Conservation (phyloP, 2,113 vertebrate species). For the Coregonus clupeaformis region DNA sequence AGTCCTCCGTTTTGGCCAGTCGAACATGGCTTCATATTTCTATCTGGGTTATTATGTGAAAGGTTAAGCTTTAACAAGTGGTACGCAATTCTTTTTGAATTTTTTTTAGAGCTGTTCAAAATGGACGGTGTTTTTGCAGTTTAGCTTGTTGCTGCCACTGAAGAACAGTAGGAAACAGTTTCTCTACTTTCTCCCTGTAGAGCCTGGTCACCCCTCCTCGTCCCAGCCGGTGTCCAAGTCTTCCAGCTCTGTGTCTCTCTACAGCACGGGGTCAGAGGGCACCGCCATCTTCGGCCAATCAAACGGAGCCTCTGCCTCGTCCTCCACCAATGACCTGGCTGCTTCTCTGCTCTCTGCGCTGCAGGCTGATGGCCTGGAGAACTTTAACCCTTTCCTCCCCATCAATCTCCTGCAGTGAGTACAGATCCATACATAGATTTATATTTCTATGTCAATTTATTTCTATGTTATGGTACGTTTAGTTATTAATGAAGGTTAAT, state of each 20-base stretch:
- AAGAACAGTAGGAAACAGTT: too few relatives aligned
- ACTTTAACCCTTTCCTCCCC: constrained; percentile 78
- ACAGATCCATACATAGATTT: neutral
- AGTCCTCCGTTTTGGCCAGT: neutral
- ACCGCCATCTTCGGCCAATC: constrained; percentile 75
- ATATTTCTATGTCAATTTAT: too few relatives aligned
- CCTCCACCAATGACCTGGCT: constrained; percentile 76
- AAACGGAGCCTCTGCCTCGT: constrained; percentile 71
- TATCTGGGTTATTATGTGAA: too few relatives aligned
- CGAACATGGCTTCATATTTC: too few relatives aligned
- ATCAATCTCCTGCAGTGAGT: constrained; percentile 82
- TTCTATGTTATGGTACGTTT: too few relatives aligned
- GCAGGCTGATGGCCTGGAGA: constrained; percentile 72
- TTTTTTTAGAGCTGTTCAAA: neutral
- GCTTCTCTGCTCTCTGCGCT: constrained; percentile 71
- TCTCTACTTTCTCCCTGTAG: constrained; percentile 36
- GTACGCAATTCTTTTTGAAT: neutral
- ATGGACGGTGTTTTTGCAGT: too few relatives aligned
- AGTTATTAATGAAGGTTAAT: neutral
- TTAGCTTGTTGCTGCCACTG: too few relatives aligned
- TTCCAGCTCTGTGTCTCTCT: constrained; percentile 78
- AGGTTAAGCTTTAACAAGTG: too few relatives aligned
- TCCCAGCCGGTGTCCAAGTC: constrained; percentile 77
- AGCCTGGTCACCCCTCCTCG: constrained; percentile 55
- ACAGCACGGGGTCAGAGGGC: constrained; percentile 76